phyloP scores from a whole-genome alignment of 2,113 vertebrate genomes.

The Leptobrachium ailaonicum region DNA sequence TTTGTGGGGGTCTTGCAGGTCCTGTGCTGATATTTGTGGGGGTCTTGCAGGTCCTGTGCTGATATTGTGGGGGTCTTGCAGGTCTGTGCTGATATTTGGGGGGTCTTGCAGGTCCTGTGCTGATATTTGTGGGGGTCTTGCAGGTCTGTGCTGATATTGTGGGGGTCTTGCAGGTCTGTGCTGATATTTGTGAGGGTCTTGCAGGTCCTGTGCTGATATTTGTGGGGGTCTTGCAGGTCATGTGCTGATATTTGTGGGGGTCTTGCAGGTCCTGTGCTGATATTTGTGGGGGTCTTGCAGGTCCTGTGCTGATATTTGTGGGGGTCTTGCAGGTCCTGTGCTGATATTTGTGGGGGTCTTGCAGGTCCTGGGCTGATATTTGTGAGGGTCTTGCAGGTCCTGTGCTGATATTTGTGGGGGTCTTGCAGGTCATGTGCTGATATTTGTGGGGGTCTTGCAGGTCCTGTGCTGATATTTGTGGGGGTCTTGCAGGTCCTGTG shows the following conservation, averaged over 20 bases:
- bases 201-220: conserved; percentile 70
- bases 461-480: conserved; percentile 65
- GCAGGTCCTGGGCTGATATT: neutral
- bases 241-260: neutral
- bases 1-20: neutral
- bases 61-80: conserved; percentile 33
- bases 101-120: neutral
- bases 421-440: neutral
- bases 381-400: neutral
- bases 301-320: neutral
- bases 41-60: neutral
- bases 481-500: neutral
- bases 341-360: conserved; percentile 51
- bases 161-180: neutral
- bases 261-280: neutral
- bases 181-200: neutral
- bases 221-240: no score
- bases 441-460: conserved; percentile 49
- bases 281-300: neutral
- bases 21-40: neutral
- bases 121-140: neutral
- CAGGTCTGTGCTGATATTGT: neutral
- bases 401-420: neutral
- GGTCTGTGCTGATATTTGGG: conserved; percentile 66
- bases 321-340: conserved; percentile 64